Base-by-base conservation (phyloP, 2,113 vertebrate genomes). In the Lonchura striata region DNA sequence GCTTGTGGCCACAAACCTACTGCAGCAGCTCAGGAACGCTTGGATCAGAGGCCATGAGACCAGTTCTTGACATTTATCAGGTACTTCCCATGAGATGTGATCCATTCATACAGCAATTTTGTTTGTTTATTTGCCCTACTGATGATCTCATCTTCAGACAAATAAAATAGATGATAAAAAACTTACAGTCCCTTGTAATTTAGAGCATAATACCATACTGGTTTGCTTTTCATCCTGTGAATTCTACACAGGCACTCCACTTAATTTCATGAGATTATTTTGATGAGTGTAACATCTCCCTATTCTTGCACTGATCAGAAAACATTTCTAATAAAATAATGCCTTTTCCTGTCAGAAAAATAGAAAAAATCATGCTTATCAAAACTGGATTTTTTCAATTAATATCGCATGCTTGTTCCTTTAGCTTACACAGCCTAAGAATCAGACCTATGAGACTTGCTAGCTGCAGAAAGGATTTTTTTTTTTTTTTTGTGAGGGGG, bases 1-100 rank as follows among this genome's bases (percentile, higher is more conserved):
- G 94, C 91, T 96, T 93, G 94, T 83, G 88, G 91, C 92, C 94
- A 81, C 91, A 95, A 97, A 95, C 76, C 88, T 70, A 91, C 86
- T 31, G 91, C 94, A 96, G 88, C 86, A 95, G 92, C 92, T 81
- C 92, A 72, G 74, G 83, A 95, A 91, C 94, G 95, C 77, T 92
- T 90, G 88, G 92, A 96, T 87, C 74, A 82, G 69, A 91, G 89
- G 89, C 77, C 25, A 0, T 35, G 44, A 82, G 57, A 94, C 84
- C 69, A 49, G 57, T 92, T 92, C 91, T 72, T 95, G 94, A 96
- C 86, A 91, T 95, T 96, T 96, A 95, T 37, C 94, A 94, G 86
- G 95, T 95, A 92, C 65, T 72, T 77, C 80, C 66, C 37, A 25
- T 47, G 60, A 94, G 86, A 89, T 71, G n/a, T 8, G 49, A 91